Conservation (phyloP, 2,113 vertebrate genomes). For the Odocoileus virginianus region DNA sequence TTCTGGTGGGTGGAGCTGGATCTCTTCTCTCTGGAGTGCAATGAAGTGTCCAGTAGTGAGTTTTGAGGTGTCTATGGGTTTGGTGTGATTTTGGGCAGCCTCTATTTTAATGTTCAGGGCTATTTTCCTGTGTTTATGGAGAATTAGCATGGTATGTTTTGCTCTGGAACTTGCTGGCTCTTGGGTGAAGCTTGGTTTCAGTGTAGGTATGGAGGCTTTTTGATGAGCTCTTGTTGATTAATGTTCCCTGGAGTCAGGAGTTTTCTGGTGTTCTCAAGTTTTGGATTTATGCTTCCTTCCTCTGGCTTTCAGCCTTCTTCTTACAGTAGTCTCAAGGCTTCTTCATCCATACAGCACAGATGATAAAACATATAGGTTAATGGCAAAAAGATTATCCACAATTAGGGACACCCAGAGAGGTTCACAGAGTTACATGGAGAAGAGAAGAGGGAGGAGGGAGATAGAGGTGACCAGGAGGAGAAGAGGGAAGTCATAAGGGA, state of each 20-base stretch:
- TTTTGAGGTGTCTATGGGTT: neutral
- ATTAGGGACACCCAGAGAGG: neutral
- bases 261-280: neutral
- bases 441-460: neutral
- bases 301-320: neutral
- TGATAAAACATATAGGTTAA: neutral
- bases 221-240: neutral
- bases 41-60: neutral
- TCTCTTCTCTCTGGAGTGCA: neutral
- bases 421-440: neutral
- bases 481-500: neutral
- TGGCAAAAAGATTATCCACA: neutral
- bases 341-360: neutral
- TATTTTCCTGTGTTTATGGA: neutral
- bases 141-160: neutral
- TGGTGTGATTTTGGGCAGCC: neutral
- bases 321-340: neutral
- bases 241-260: neutral
- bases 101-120: neutral
- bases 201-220: neutral
- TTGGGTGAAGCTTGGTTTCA: neutral
- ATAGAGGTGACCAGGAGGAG: neutral
- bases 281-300: neutral
- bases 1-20: neutral
- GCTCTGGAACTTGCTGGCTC: neutral